Base-by-base conservation (phyloP, 37 sponge, comb jelly and placozoan species). In the Spongilla lacustris region DNA sequence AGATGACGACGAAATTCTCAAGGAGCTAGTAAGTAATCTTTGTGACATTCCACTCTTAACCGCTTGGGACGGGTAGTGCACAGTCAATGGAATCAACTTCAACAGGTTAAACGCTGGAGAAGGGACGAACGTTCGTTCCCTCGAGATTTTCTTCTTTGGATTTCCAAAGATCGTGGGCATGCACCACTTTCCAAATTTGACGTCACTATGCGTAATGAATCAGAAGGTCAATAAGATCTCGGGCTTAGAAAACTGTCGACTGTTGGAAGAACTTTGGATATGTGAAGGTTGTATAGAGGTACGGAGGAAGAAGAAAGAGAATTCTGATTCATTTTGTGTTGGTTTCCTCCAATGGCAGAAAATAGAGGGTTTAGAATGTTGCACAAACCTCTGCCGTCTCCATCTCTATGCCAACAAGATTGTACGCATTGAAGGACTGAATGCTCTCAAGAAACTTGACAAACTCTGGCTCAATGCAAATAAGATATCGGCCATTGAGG, bases 121-220 rank as follows among this genome's bases (percentile, higher is more conserved):
- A 33, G 89, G 85, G 10, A 24, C 36, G 36, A 89, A 83, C 24
- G 86, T 90, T 12, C 91, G 81, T 21, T 79, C 70, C 67, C 49
- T 97, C 25, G 98, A 97, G 67, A 95, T 90, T 32, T 97, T 97
- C 85, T 97, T 97, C 77, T 97, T 92, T 70, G 95, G 98, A 11
- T 82, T 85, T 74, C 86, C 91, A 10, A 85, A 85, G 4, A 80
- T 97, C 29, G 76, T 77, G 22, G 89, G 95, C 27, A 66, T 95
- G 38, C 66, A 85, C 67, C 69, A 85, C 83, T 95, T 97, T 35
- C 85, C 92, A 23, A 77, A 77, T 36, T 83, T 97, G 34, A 79
- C 41, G 3, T 48, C 22, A 24, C 82, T 97, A 35, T 83, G 92
- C 21, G 78, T 95, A 13, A 83, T 95, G 41, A 90, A 91, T 80